A percentile compares a stretch with the other conserved stretches of the same genome.
These are phyloP conservation scores for Tenebrio molitor DNA, from an alignment of 1,140 invertebrate genomes.

Conservation along the genomic window DNA sequence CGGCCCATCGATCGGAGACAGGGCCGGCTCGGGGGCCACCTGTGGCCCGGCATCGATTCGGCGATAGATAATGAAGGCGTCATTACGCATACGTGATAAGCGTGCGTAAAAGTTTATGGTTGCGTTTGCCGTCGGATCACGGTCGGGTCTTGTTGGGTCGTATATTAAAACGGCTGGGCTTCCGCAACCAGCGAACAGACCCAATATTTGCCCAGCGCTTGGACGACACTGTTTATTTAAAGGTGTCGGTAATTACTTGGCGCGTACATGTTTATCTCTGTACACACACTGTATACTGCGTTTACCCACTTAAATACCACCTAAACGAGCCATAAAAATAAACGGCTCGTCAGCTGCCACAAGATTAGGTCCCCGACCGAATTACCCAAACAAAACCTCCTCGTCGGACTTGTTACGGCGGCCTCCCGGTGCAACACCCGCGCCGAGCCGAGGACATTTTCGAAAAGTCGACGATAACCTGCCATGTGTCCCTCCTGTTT, in stretches of 20 bases:
- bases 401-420: neutral
- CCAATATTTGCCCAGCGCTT: conserved; percentile 52
- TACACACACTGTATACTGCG: conserved; percentile 50
- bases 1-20: neutral
- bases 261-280: conserved; percentile 54
- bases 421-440: neutral
- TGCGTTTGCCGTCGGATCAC: conserved; percentile 36
- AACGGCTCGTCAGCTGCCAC: conserved; percentile 52
- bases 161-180: conserved; percentile 17
- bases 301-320: conserved; percentile 53
- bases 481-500: conserved; percentile 17
- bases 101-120: conserved; percentile 35
- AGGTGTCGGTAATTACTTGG: conserved; percentile 57
- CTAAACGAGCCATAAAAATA: conserved; percentile 57
- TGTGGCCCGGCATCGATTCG: conserved; percentile 26
- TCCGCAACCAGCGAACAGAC: conserved; percentile 39
- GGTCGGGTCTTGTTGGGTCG: neutral
- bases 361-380: conserved; percentile 39
- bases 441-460: neutral
- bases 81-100: conserved; percentile 37
- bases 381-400: conserved; percentile 36
- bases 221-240: conserved; percentile 56
- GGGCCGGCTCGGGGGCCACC: conserved; percentile 10
- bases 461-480: conserved; percentile 7
- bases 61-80: conserved; percentile 32